phyloP scores from a whole-genome alignment of 2,888 invertebrate genomes.

The Drosophila kuntzei region DNA sequence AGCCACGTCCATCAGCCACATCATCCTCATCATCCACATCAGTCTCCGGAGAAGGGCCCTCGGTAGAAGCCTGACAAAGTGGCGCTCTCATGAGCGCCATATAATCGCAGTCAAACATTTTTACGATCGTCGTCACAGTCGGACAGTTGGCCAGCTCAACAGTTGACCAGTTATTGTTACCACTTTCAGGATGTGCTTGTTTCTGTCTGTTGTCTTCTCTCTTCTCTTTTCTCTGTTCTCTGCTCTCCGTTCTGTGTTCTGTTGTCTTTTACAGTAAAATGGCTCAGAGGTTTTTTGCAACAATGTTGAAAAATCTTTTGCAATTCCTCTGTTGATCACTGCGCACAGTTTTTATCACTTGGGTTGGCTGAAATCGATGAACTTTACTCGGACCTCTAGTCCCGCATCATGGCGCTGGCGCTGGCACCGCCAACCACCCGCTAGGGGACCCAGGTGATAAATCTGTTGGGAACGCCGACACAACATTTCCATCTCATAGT shows the following conservation, averaged over 20 bases:
- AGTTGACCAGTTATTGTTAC: slow-evolving; percentile 6
- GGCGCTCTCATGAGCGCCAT: slow-evolving; percentile 82
- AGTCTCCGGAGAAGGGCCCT: slow-evolving; percentile 11
- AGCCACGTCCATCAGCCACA: slow-evolving; percentile 52
- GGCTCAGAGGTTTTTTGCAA: slow-evolving; percentile 57
- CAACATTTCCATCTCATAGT: slow-evolving; percentile 80
- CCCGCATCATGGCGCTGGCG: neutral
- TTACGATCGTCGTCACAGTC: slow-evolving; percentile 66
- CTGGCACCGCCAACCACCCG: slow-evolving; percentile 30
- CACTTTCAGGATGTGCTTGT: slow-evolving; percentile 24
- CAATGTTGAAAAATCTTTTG: slow-evolving; percentile 65
- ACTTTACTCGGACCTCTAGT: slow-evolving; percentile 65
- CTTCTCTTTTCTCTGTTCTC: slow-evolving; percentile 1
- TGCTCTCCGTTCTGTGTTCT: slow-evolving; percentile 1
- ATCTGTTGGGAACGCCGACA: slow-evolving; percentile 80
- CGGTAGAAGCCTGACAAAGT: slow-evolving; percentile 60
- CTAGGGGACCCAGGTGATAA: slow-evolving; percentile 71
- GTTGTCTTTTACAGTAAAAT: slow-evolving; percentile 59
- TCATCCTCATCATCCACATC: slow-evolving; percentile 6
- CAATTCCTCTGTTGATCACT: slow-evolving; percentile 63
- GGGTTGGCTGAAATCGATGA: slow-evolving; percentile 79
- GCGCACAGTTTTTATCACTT: slow-evolving; percentile 73
- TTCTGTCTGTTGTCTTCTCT: neutral
- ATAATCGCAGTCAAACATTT: slow-evolving; percentile 83
- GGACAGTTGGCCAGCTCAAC: slow-evolving; percentile 27